Conservation (phyloP, 2,888 invertebrate species). For the Epinotia demarniana region DNA sequence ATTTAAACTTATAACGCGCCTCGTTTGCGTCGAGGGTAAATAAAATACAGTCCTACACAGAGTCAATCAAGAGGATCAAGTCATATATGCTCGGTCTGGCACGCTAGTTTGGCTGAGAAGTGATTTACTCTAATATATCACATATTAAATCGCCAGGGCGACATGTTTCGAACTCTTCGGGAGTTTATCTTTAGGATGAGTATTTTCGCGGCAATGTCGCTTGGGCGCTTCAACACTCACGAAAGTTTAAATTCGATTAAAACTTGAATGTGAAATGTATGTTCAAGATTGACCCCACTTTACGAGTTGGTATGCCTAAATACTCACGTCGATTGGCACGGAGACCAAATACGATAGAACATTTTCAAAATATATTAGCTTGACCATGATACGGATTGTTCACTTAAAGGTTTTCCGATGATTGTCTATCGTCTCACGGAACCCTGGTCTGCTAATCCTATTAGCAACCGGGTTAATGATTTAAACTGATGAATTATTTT, state of each 20-base stretch:
- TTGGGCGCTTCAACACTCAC: background rate
- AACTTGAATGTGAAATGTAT: background rate
- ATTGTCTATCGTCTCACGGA: background rate
- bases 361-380: no score
- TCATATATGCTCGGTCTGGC: background rate
- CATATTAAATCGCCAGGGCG: no score
- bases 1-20: no score
- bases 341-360: no score
- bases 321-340: no score
- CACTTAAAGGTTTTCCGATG: background rate
- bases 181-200: no score
- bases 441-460: constrained; percentile 63
- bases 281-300: background rate
- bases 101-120: background rate
- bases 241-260: background rate
- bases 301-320: no score
- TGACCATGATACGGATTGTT: background rate
- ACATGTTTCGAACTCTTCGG: no score
- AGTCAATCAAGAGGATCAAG: background rate
- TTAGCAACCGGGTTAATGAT: constrained; percentile 65
- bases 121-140: background rate
- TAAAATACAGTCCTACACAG: background rate
- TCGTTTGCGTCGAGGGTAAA: no score
- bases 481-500: constrained; percentile 60
- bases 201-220: background rate